phyloP scores from a whole-genome alignment of 2,797 vertebrate genomes.

The Diplodus puntazzo region DNA sequence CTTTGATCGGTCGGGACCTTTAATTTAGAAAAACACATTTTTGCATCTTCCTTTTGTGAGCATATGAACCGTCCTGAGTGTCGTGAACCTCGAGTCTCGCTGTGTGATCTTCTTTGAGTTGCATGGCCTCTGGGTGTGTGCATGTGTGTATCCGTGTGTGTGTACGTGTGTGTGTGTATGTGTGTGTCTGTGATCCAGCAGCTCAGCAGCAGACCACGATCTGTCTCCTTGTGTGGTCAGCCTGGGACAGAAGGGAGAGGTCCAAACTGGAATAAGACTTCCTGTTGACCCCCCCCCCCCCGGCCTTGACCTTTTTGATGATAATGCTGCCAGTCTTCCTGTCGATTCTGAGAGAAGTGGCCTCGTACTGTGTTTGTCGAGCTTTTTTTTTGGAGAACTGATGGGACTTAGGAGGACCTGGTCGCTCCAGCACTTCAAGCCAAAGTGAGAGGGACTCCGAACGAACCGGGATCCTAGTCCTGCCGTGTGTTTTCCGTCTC shows the following conservation, averaged over 20 bases:
- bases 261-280: constrained; percentile 30
- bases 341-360: constrained; percentile 74
- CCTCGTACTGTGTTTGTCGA: constrained; percentile 67
- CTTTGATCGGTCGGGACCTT: constrained; percentile 53
- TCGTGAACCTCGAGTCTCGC: constrained; percentile 58
- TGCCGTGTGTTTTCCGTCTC: constrained; percentile 55
- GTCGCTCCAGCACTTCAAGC: constrained; percentile 72
- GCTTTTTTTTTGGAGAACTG: constrained; percentile 37
- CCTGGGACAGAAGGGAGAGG: not conserved
- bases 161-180: constrained; percentile 20
- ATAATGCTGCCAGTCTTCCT: constrained; percentile 85
- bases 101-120: constrained; percentile 67
- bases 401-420: constrained; percentile 39
- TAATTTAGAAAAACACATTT: too few species aligned
- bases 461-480: constrained; percentile 62
- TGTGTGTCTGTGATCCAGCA: constrained; percentile 62
- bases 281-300: constrained; percentile 60
- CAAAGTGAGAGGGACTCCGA: constrained; percentile 76
- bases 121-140: constrained; percentile 76
- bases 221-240: constrained; percentile 42
- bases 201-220: constrained; percentile 57
- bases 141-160: constrained; percentile 45
- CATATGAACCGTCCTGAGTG: constrained; percentile 57
- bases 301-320: constrained; percentile 64
- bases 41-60: constrained; percentile 69